Conservation (phyloP, 2,113 vertebrate species). For the Bos javanicus region DNA sequence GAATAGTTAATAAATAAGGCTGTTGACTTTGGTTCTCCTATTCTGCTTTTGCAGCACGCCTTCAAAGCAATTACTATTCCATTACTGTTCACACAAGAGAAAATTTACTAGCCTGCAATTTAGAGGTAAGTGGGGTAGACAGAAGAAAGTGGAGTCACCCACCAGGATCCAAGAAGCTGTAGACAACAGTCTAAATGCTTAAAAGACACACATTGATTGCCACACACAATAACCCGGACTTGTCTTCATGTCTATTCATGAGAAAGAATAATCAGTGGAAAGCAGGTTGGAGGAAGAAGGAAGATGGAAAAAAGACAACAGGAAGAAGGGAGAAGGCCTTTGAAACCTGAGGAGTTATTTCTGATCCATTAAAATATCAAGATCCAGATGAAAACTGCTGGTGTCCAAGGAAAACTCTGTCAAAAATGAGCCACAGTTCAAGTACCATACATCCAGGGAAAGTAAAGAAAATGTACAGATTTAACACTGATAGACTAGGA, state of each 20-base stretch:
- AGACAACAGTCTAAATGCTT: constrained; percentile 25
- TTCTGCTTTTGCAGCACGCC: constrained; percentile 44
- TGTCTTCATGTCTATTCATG: constrained; percentile 38
- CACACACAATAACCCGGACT: neutral
- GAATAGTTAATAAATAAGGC: constrained; percentile 43
- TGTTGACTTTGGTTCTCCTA: neutral
- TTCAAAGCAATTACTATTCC: constrained; percentile 65
- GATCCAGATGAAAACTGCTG: constrained; percentile 34
- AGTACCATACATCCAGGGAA: neutral
- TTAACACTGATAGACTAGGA: neutral
- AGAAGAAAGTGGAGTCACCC: constrained; percentile 38
- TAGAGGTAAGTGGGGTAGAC: constrained; percentile 40
- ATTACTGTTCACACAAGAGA: constrained; percentile 59
- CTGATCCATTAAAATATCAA: constrained; percentile 39
- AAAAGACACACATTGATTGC: neutral
- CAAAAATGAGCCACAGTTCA: constrained; percentile 22
- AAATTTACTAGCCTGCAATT: constrained; percentile 60
- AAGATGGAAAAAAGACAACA: neutral
- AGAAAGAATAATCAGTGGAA: constrained; percentile 19
- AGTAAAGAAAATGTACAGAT: constrained; percentile 5
- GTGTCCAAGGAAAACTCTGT: neutral
- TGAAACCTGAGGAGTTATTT: constrained; percentile 28
- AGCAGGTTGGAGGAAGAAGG: neutral
- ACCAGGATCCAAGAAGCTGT: neutral
- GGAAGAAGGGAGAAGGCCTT: neutral